Evolutionary conservation across 2,797 vertebrate genomes (phyloP).

Genomic region (Selene dorsalis): DNA sequence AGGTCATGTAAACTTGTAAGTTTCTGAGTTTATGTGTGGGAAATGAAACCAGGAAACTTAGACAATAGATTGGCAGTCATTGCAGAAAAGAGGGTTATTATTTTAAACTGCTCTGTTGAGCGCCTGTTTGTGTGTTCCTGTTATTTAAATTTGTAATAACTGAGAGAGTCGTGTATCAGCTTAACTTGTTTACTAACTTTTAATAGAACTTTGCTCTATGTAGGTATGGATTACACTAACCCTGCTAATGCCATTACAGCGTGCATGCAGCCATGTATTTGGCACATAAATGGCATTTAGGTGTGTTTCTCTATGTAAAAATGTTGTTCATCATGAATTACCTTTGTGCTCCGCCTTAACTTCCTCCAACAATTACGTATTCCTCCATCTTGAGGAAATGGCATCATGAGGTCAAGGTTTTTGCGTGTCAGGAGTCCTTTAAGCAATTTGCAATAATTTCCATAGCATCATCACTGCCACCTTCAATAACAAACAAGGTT

Average conservation of each 20-base stretch:
- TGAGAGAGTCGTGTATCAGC: slow-evolving; percentile 47
- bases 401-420: slow-evolving; percentile 81
- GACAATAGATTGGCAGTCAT: slow-evolving; percentile 82
- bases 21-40: slow-evolving; percentile 80
- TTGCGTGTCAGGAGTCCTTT: slow-evolving; percentile 83
- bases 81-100: slow-evolving; percentile 75
- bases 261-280: slow-evolving; percentile 42
- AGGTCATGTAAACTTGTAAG: slow-evolving; percentile 79
- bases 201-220: slow-evolving; percentile 31
- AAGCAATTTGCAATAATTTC: slow-evolving; percentile 89
- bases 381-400: slow-evolving; percentile 76
- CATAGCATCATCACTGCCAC: slow-evolving; percentile 84
- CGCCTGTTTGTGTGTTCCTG: slow-evolving; percentile 73
- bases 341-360: slow-evolving; percentile 69
- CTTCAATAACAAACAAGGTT: slow-evolving; percentile 87
- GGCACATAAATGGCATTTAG: slow-evolving; percentile 52
- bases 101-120: slow-evolving; percentile 71
- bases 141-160: slow-evolving; percentile 74
- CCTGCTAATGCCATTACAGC: slow-evolving; percentile 43
- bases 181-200: slow-evolving; percentile 51
- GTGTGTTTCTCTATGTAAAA: slow-evolving; percentile 62
- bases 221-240: slow-evolving; percentile 31
- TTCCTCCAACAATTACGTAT: slow-evolving; percentile 75
- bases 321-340: slow-evolving; percentile 60
- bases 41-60: slow-evolving; percentile 83